Base-by-base conservation (phyloP, 2,113 vertebrate genomes). In the Cebidichthys violaceus region DNA sequence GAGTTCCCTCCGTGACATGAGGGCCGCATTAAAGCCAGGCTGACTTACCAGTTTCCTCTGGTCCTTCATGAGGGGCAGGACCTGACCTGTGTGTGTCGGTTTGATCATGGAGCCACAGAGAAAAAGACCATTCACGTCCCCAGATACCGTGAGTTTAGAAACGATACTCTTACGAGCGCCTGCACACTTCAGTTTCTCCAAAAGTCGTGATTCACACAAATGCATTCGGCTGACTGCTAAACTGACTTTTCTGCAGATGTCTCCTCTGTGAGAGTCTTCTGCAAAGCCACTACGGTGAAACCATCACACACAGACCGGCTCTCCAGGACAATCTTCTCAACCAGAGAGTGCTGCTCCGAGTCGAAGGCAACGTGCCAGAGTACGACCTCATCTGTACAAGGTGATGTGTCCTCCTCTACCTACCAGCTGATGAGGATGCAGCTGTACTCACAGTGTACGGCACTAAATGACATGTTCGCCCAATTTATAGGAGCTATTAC, bases 281-380 rank as follows among this genome's bases (percentile, higher is more conserved):
- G 77, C 39, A 67, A 54, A 85, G 66, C 52, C 75, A 41, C 79
- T 61, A 82, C 0, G 50, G 73, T 20, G 75, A 73, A n/a, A 5
- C 31, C 11, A 13, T 64, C 15, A 2, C 74, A 8, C 68, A 85
- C 54, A 88, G 89, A 70, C 52, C 95, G 4, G 14, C 86, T 20
- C 76, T 95, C 61, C 65, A 90, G n/a, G 70, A 90, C 66, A 85
- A 85, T 45, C 70, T 76, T 37, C 79, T 33, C 24, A 61, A 83
- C 67, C 94, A 95, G 73, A 94, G 71, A 77, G 84, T 95, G 4
- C 70, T 93, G 68, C 89, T 96, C n/a, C 64, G 14, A 80, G 90
- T 92, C 4, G 70, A 84, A 15, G 92, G 94, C 81, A 94, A 90
- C 11, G 88, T 88, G 62, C 87, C 94, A 43, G 60, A 83, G 2